Conservation (phyloP, 2,113 vertebrate species). For the Cyprinodon tularosa region DNA sequence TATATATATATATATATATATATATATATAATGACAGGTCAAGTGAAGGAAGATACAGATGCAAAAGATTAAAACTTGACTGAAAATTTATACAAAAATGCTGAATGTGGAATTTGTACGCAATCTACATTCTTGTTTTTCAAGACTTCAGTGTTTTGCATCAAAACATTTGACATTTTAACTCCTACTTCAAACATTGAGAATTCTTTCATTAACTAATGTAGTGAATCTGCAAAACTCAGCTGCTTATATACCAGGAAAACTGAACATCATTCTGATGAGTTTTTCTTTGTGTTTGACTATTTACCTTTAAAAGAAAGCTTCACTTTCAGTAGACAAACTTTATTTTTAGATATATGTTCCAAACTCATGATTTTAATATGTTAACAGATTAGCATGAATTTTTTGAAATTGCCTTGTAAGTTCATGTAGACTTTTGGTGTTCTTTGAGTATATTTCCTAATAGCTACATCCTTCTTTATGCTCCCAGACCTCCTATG, state of each 20-base stretch:
- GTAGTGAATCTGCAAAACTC: not conserved
- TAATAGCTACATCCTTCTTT: constrained; percentile 38
- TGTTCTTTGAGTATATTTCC: constrained; percentile 42
- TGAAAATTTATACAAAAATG: no score
- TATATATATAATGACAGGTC: no score
- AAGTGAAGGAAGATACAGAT: no score
- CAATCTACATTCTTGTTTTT: no score
- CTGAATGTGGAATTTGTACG: no score
- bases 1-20: no score
- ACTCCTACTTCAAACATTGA: not conserved
- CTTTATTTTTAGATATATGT: not conserved
- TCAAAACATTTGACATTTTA: not conserved
- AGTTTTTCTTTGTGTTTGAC: not conserved
- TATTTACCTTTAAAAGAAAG: not conserved
- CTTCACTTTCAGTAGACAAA: not conserved
- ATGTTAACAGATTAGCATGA: not conserved
- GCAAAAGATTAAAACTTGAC: no score
- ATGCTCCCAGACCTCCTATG: constrained; percentile 64
- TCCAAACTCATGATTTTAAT: not conserved
- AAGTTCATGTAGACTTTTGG: constrained; percentile 8
- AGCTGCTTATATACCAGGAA: not conserved
- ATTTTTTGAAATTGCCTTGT: not conserved
- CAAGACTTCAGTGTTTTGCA: no score
- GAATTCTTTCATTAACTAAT: not conserved
- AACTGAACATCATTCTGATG: no score